Base-by-base conservation (phyloP, 2,113 vertebrate genomes). In the Perca fluviatilis region DNA sequence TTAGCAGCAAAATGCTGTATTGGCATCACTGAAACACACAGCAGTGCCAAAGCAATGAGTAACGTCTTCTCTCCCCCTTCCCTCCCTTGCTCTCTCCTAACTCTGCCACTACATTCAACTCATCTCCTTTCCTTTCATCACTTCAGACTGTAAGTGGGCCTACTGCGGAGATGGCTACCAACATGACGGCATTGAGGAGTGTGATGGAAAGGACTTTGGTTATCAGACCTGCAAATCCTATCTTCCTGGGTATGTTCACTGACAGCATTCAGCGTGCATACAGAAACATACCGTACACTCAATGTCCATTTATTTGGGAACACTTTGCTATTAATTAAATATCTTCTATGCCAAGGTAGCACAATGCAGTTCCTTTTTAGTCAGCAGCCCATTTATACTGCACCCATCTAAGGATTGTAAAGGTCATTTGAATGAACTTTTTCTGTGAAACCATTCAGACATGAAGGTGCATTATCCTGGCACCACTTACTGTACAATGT, bases 181-280 rank as follows among this genome's bases (percentile, higher is more conserved):
- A 23, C 97, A 97, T 0, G 95, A 96, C 23, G 98, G 97, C 1
- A 96, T 97, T 81, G 98, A 99, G 88, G 98, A 99, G 90, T 99
- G 98, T 0, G 98, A 99, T 11, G 97, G 97, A 56, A 96, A 97
- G 54, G 98, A 99, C 92, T 99, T 99, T 90, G 98, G 98, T 84
- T 96, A 96, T 92, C 95, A 98, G 90, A 98, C 96, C 1, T 99
- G 98, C 80, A 97, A 96, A 91, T 97, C 97, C 1, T 99, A 99
- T 92, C 97, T 99, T 62, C 97, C 98, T 11, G 98, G 98, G 98
- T 99, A 96, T 49, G 96, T 87, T 69, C 30, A 67, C 60, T 67
- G 27, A 53, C 23, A 46, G 16, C 6, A 13, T 21, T 62, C 25
- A 74, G 21, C 18, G n/a, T 47, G 36, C n/a, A 40, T 18, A 18